A percentile compares a stretch with the other conserved stretches of the same genome.
phyloP scores from a whole-genome alignment of 2,888 invertebrate species.

The Rhorus exstirpatorius region DNA sequence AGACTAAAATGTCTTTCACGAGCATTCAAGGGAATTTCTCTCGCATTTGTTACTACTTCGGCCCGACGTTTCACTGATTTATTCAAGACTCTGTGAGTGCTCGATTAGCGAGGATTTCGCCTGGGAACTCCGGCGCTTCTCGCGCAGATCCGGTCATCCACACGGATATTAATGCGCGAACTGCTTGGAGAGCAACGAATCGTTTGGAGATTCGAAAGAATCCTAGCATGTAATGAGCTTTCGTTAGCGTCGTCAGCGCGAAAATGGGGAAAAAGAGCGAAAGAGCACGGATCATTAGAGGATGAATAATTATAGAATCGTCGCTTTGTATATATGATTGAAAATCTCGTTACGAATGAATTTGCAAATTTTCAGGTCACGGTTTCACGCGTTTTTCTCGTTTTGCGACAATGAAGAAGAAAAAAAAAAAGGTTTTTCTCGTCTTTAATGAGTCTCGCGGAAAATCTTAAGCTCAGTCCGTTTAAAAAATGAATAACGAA shows the following conservation, averaged over 20 bases:
- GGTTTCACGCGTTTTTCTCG: background rate
- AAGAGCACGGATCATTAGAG: slow-evolving; percentile 23
- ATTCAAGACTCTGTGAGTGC: slow-evolving; percentile 51
- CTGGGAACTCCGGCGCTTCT: slow-evolving; percentile 15
- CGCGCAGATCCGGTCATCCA: slow-evolving; percentile 33
- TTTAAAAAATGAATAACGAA: background rate
- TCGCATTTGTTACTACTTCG: slow-evolving; percentile 34
- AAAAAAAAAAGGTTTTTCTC: too few species aligned
- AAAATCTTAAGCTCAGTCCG: background rate
- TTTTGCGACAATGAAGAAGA: background rate
- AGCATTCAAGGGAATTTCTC: slow-evolving; percentile 22
- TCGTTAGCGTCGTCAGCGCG: slow-evolving; percentile 23
- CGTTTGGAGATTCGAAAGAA: slow-evolving; percentile 34
- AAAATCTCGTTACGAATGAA: slow-evolving; percentile 41
- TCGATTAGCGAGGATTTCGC: slow-evolving; percentile 51
- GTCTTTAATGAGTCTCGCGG: background rate
- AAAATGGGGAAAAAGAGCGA: background rate
- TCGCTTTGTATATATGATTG: slow-evolving; percentile 7
- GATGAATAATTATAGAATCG: slow-evolving; percentile 42
- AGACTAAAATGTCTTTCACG: slow-evolving; percentile 4
- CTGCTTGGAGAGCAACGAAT: slow-evolving; percentile 19
- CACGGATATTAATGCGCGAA: slow-evolving; percentile 44
- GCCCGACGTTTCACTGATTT: slow-evolving; percentile 40
- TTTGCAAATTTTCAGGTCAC: slow-evolving; percentile 25
- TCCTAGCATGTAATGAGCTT: slow-evolving; percentile 50